Evolutionary conservation across 2,888 invertebrate species (phyloP), one percentile per base, ranked within the genome.

Genomic region (Blera fallax): DNA sequence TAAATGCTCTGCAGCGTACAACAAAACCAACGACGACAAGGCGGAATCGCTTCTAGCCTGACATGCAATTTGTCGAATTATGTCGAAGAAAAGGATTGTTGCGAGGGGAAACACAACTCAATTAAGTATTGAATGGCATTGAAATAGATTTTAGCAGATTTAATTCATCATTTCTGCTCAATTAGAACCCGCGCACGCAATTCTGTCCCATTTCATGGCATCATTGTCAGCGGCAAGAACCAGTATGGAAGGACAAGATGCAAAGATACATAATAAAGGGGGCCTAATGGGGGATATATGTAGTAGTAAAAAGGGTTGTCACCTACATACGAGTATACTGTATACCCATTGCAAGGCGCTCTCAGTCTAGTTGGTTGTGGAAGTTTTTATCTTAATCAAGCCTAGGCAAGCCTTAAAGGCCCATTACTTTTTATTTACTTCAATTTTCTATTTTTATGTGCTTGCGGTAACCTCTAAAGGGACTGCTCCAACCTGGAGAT

Each of bases 51-150:
- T 84, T 74, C 84, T 84, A 70, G 84, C 69, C 40, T 84, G 84
- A 84, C 84, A 84, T 84, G 74, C 84, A 84, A 84, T 84, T 84
- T 84, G 84, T 84, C 58, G 80, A 80, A 84, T 84, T 80, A 70
- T 69, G 69, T 64, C 74, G 43, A 80, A 70, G 80, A 76, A 84
- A 84, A 80, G 80, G 70, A 84, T 80, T 80, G 64, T 58, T 50
- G 48, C 58, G n/a, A 50, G 45, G 27, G 16, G 52, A 60, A 79
- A 62, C 74, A 79, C 79, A 84, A 79, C 83, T 74, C 69, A 79
- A 84, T 84, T 79, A 79, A 76, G 52, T 70, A 84, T 84, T 80
- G 84, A 84, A 80, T 80, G 74, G 58, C 80, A 80, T 65, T 80
- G 79, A 84, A 64, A 80, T 74, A 54, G 78, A 62, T 65, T 70